These are phyloP conservation scores for Diarsia rubi DNA, from an alignment of 2,888 invertebrate species.

Conservation along the genomic window DNA sequence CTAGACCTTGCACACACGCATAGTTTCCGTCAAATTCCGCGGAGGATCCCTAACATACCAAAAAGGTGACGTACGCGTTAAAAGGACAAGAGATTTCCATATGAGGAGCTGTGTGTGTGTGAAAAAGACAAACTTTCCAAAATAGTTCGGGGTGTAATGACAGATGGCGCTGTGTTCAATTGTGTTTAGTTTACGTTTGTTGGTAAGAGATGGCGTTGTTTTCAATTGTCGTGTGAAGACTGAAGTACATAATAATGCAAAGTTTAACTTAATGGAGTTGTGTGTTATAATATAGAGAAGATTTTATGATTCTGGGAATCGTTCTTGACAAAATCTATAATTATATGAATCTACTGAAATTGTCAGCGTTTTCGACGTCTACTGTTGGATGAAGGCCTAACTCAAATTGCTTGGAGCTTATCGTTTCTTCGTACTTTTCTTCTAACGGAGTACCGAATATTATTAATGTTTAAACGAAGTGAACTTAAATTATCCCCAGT, in stretches of 20 bases:
- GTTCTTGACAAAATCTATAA: background rate
- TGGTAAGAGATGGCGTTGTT: constrained; percentile 55
- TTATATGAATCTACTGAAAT: constrained; percentile 19
- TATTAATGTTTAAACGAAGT: background rate
- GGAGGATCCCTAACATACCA: constrained; percentile 33
- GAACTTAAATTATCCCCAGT: constrained; percentile 21
- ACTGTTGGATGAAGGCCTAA: background rate
- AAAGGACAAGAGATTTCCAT: constrained; percentile 26
- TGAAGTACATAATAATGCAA: constrained; percentile 52
- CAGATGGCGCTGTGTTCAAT: constrained; percentile 61
- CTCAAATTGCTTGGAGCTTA: constrained; percentile 2
- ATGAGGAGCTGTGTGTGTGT: constrained; percentile 41
- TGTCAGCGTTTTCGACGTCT: background rate
- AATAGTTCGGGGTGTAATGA: constrained; percentile 34
- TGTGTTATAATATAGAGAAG: constrained; percentile 18
- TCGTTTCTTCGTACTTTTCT: constrained; percentile 1
- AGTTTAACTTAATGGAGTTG: constrained; percentile 27
- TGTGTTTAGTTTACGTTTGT: constrained; percentile 42
- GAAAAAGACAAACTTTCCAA: constrained; percentile 34
- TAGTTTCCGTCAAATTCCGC: constrained; percentile 30
- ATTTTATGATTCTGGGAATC: constrained; percentile 41
- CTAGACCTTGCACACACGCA: constrained; percentile 60
- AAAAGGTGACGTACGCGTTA: constrained; percentile 28
- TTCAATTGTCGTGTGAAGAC: constrained; percentile 52
- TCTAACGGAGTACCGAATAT: background rate